phyloP scores from a whole-genome alignment of 2,888 invertebrate genomes.

The Leucoma salicis region DNA sequence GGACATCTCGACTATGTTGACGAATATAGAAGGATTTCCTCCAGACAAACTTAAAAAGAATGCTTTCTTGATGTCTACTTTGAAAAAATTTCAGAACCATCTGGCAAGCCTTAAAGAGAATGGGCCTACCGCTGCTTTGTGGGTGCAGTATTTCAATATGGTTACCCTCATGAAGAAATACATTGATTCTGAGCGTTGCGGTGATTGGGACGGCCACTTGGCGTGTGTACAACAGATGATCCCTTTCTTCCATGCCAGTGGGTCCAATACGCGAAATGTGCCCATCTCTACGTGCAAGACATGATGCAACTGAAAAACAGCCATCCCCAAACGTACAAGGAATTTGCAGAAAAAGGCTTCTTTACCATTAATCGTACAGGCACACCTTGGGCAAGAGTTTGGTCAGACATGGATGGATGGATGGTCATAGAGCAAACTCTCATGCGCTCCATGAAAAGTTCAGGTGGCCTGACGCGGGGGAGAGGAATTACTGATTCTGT shows the following conservation, averaged over 20 bases:
- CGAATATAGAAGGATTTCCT: too few species aligned
- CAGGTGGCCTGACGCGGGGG: slow-evolving; percentile 47
- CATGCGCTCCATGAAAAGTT: slow-evolving; percentile 49
- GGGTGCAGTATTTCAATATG: slow-evolving; percentile 45
- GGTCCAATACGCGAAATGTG: slow-evolving; percentile 33
- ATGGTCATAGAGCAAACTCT: slow-evolving; percentile 45
- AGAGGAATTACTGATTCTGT: slow-evolving; percentile 51
- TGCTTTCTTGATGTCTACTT: too few species aligned
- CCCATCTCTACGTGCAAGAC: slow-evolving; percentile 42
- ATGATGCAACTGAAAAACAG: slow-evolving; percentile 36
- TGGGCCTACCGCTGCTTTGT: slow-evolving; percentile 43
- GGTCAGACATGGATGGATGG: slow-evolving; percentile 51
- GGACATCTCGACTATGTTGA: too few species aligned
- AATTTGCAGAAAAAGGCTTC: slow-evolving; percentile 38
- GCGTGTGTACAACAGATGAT: slow-evolving; percentile 46
- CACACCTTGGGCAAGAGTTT: too few species aligned
- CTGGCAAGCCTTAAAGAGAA: slow-evolving; percentile 20
- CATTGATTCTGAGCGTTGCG: slow-evolving; percentile 50
- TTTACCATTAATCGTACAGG: slow-evolving; percentile 36
- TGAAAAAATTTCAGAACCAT: too few species aligned
- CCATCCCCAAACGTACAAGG: slow-evolving; percentile 22
- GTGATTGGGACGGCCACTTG: slow-evolving; percentile 52
- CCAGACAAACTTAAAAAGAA: too few species aligned
- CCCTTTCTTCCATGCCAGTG: slow-evolving; percentile 41
- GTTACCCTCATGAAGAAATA: slow-evolving; percentile 47